These are phyloP conservation scores for Coremacera marginata DNA, from an alignment of 2,888 invertebrate genomes.

Conservation along the genomic window DNA sequence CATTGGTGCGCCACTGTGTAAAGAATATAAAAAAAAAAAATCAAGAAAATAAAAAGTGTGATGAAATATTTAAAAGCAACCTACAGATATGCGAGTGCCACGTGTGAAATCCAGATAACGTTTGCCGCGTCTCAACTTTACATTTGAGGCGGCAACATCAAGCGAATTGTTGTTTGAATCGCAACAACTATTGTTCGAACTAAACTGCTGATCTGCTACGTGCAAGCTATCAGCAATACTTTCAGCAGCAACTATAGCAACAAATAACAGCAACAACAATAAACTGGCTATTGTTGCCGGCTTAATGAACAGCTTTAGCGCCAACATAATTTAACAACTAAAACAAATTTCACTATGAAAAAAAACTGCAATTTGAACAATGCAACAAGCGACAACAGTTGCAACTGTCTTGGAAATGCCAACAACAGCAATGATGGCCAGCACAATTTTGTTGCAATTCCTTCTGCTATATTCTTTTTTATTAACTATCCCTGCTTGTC, in stretches of 20 bases:
- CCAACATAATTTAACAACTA: conserved; percentile 8
- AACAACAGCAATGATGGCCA: not conserved
- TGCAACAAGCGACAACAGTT: not conserved
- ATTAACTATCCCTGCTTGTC: not conserved
- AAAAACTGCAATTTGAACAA: not conserved
- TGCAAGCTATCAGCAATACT: not conserved
- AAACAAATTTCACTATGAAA: too few relatives aligned
- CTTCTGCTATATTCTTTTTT: not conserved
- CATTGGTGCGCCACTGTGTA: conserved; percentile 78
- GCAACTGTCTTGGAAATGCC: not conserved
- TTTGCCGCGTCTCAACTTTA: conserved; percentile 58
- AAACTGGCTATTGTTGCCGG: not conserved
- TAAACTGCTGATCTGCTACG: not conserved
- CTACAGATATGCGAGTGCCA: conserved; percentile 66
- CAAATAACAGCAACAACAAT: not conserved
- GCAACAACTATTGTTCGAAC: not conserved
- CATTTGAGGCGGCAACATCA: conserved; percentile 12
- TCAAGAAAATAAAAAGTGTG: not conserved
- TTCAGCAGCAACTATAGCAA: not conserved
- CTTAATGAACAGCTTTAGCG: conserved; percentile 36
- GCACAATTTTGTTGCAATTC: not conserved
- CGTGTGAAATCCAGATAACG: conserved; percentile 65
- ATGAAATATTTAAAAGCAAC: conserved; percentile 42
- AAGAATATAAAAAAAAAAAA: not conserved
- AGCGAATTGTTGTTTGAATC: not conserved